Base-by-base conservation (phyloP, 2,797 vertebrate species). In the Melopsittacus undulatus region DNA sequence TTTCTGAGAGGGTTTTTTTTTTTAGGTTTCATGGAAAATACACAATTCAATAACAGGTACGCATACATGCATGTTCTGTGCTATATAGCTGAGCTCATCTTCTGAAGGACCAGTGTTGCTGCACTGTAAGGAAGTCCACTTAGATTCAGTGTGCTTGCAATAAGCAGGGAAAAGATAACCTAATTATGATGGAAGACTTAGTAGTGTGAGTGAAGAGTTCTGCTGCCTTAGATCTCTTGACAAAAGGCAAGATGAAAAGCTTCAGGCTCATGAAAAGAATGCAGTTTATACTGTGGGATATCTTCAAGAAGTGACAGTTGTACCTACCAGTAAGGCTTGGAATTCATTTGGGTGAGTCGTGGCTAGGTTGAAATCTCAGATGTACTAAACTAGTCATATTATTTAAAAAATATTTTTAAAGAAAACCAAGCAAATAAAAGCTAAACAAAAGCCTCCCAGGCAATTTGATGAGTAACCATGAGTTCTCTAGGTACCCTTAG, bases 31-130 rank as follows among this genome's bases (percentile, higher is more conserved):
- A 36, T 69, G n/a, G 30, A 74, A 56, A 40, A 27, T 7, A 59
- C 14, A 23, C 22, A 19, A 11, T 61, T 78, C 5, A 14, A 40
- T 13, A 66, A 75, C 38, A 63, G 42, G 20, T 72, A 26, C 3
- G 0, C 1, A 3, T 59, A 19, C 6, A 20, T 9, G 2, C 8
- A 2, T 20, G 7, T 54, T 61, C 61, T 69, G 9, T 56, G 19
- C 34, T n/a, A 3, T 5, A n/a, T 9, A 57, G 17, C 57, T 67
- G 34, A 76, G 45, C 27, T 87, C 40, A 51, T 70, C 13, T 16
- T 64, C 32, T 42, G 24, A 81, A 72, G n/a, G 30, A 32, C 49
- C 0, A 3, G 26, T 48, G 36, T 27, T 57, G 34, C 54, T 21
- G 40, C 42, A 23, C 23, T 6, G 24, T 26, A 27, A 61, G 29